phyloP scores from a whole-genome alignment of 2,888 invertebrate genomes.

The Phaonia tiefii region DNA sequence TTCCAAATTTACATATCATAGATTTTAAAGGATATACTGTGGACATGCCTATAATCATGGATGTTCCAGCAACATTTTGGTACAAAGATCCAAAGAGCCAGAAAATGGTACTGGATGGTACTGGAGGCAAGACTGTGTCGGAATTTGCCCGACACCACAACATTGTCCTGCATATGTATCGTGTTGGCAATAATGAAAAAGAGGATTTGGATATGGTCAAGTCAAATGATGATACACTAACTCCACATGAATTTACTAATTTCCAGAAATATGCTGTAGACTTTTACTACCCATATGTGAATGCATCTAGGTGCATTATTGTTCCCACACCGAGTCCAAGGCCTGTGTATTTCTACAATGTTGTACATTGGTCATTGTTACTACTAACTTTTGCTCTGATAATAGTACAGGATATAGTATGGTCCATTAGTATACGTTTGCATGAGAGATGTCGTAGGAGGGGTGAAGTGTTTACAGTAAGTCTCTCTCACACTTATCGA shows the following conservation, averaged over 20 bases:
- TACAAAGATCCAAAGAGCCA: slow-evolving; percentile 23
- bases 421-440: slow-evolving; percentile 1
- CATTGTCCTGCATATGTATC: slow-evolving; percentile 29
- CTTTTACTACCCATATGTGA: slow-evolving; percentile 39
- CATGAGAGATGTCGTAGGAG: neutral
- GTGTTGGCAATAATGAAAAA: slow-evolving; percentile 12
- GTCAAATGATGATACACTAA: slow-evolving; percentile 36
- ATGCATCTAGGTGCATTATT: no score
- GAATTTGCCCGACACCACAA: slow-evolving; percentile 27
- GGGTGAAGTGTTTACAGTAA: neutral
- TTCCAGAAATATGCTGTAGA: slow-evolving; percentile 7
- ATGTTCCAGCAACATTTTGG: slow-evolving; percentile 44
- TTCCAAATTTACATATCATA: no score
- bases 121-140: slow-evolving; percentile 21
- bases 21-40: no score
- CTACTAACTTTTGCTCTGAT: neutral
- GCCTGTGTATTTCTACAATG: neutral
- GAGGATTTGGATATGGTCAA: neutral
- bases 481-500: neutral
- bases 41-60: slow-evolving; percentile 39
- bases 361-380: slow-evolving; percentile 28
- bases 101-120: slow-evolving; percentile 24
- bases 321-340: slow-evolving; percentile 12
- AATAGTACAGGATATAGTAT: neutral
- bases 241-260: slow-evolving; percentile 16